Evolutionary conservation across 2,888 invertebrate genomes (phyloP).

Genomic region (Smittia aterrima): DNA sequence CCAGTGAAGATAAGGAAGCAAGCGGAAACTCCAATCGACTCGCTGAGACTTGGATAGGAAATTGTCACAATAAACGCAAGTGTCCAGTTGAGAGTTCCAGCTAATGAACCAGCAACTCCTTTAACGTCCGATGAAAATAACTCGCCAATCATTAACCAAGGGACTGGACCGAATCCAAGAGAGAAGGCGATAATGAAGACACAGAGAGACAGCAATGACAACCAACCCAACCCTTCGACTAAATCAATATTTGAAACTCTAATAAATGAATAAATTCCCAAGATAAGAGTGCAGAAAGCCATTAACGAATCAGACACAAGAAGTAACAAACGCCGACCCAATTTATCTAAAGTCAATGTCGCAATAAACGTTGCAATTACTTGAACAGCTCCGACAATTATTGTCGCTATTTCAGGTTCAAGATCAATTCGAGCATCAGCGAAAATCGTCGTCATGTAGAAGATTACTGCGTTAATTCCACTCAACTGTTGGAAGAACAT

Average conservation of each 20-base stretch:
- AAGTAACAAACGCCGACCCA: conserved; percentile 70
- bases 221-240: conserved; percentile 60
- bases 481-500: conserved; percentile 68
- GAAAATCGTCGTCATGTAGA: conserved; percentile 26
- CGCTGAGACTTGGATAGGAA: conserved; percentile 62
- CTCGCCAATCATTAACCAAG: conserved; percentile 73
- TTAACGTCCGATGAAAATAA: conserved; percentile 77
- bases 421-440: conserved; percentile 59
- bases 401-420: conserved; percentile 60
- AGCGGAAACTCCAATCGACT: conserved; percentile 59
- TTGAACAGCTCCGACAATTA: conserved; percentile 73
- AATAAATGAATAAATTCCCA: conserved; percentile 63
- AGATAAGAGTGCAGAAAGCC: conserved; percentile 62
- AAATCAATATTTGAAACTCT: conserved; percentile 44
- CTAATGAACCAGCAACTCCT: conserved; percentile 71
- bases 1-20: conserved; percentile 75
- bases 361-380: conserved; percentile 68
- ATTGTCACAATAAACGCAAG: conserved; percentile 78
- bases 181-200: conserved; percentile 79
- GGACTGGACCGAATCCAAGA: conserved; percentile 82
- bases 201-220: conserved; percentile 72
- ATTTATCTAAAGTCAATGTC: conserved; percentile 68
- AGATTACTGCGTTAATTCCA: conserved; percentile 37
- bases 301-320: conserved; percentile 65
- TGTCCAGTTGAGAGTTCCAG: conserved; percentile 80